Base-by-base conservation (phyloP, 1,140 invertebrate genomes). In the Delia radicum region DNA sequence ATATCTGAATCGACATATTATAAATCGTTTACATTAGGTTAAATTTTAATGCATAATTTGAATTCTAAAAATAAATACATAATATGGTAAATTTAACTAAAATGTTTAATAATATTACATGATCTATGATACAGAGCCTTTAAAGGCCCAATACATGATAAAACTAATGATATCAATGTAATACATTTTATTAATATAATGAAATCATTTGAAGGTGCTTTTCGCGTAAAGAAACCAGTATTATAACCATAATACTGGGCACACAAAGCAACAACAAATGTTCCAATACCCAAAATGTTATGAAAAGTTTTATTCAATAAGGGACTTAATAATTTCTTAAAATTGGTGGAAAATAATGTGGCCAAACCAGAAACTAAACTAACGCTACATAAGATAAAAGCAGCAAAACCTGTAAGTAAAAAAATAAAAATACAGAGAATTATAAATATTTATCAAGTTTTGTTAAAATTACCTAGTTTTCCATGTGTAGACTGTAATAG, bases 211-310 rank as follows among this genome's bases (percentile, higher is more conserved):
- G 21, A 71, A 73, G 31, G 79, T 76, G 24, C 4, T 21, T 77
- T 62, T 6, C 69, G 24, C 65, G 27, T 81, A 62, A 85, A 82
- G 71, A 81, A 85, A 7, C 82, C 81, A 15, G 82, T 85, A 74
- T 83, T 65, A 55, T 85, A 85, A n/a, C 84, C 84, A 71, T 83
- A 85, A 76, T 79, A 85, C 76, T 85, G 82, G 7, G 82, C 80
- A 21, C n/a, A 2, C 12, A 77, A 18, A 12, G 82, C 84, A n/a
- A 85, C 79, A 18, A 80, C 79, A 67, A 86, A 86, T 31, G 79
- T 79, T 0, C 77, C 55, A 8, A 83, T 73, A 13, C 84, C 82
- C 63, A 86, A 42, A n/a, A 85, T 78, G 63, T 85, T 85, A n/a
- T 86, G 84, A 24, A 85, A 79, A 3, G 80, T 76, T 73, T 85